Base-by-base conservation (phyloP, 2,888 invertebrate genomes). In the Gnatocerus cornutus region DNA sequence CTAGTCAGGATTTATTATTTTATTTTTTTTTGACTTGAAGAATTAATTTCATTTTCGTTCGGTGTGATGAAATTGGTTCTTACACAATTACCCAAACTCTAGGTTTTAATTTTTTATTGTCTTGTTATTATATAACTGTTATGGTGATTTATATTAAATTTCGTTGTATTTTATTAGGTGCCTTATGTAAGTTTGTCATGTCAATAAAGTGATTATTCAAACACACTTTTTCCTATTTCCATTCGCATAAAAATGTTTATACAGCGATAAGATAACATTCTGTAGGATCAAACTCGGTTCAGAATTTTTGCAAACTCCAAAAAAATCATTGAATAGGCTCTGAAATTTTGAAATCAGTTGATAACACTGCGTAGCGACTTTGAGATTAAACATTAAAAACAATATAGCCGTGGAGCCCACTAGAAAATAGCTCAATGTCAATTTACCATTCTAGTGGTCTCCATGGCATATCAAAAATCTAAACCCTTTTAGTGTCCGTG, bases 111-210 rank as follows among this genome's bases (percentile, higher is more conserved):
- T 55, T 66, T 59, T 68, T 67, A 16, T 65, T 70, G 58, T 72
- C 69, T 73, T 69, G 74, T 76, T 76, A 74, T 76, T 74, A 74
- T 76, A 74, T 74, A 76, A 74, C 74, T 74, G 71, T 74, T 74
- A 55, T 33, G 55, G 69, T 74, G 71, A 76, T 76, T 75, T 76
- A 76, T 74, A 74, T 76, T 76, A 76, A 74, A 76, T 76, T 69
- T 65, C 63, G 58, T 69, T 75, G 58, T 63, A 39, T 68, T 67
- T 64, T 52, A 65, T 69, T 68, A 71, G 50, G 71, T 72, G 71
- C 71, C 72, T 73, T 69, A 66, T 50, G 30, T 61, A 62, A 45
- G 39, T 53, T 16, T 61, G 52, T 61, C 30, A 64, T 55, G 50
- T 63, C 30, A 55, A 53, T 65, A 56, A 64, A 55, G 33, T 56